Evolutionary conservation across 2,113 vertebrate species (phyloP).

Genomic region (Lycaon pictus): DNA sequence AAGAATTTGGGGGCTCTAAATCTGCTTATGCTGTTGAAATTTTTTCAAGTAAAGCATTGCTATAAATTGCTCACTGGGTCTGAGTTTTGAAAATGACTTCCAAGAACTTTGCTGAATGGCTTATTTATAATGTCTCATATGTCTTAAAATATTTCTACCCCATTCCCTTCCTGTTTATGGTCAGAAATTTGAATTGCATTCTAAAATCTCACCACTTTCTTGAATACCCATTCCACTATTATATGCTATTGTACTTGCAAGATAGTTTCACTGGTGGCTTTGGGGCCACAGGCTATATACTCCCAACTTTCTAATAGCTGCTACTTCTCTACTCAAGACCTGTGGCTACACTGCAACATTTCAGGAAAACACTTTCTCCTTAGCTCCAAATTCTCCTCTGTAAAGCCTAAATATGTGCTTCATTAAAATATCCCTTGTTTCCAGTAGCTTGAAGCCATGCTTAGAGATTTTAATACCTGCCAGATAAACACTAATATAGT

Average conservation of each 20-base stretch:
- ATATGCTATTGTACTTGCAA: not conserved
- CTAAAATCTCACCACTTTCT: not conserved
- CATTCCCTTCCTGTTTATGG: not conserved
- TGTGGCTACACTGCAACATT: not conserved
- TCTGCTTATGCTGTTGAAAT: not conserved
- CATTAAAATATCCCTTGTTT: not conserved
- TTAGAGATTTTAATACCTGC: not conserved
- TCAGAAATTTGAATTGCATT: not conserved
- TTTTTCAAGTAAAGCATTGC: not conserved
- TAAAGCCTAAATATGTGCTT: not conserved
- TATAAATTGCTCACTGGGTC: not conserved
- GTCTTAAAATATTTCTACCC: not conserved
- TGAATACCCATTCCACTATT: not conserved
- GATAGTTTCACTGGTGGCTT: not conserved
- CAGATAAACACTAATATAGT: not conserved
- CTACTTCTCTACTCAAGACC: not conserved
- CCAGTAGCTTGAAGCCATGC: not conserved
- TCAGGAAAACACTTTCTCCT: not conserved
- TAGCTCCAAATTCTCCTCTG: not conserved
- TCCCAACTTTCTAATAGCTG: not conserved
- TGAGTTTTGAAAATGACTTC: conserved; percentile 37
- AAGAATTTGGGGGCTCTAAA: not conserved
- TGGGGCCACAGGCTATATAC: not conserved
- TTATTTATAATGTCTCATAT: not conserved
- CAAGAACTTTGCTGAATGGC: not conserved